These are phyloP conservation scores for Leptopilina clavipes DNA, from an alignment of 1,140 invertebrate genomes.

Conservation along the genomic window DNA sequence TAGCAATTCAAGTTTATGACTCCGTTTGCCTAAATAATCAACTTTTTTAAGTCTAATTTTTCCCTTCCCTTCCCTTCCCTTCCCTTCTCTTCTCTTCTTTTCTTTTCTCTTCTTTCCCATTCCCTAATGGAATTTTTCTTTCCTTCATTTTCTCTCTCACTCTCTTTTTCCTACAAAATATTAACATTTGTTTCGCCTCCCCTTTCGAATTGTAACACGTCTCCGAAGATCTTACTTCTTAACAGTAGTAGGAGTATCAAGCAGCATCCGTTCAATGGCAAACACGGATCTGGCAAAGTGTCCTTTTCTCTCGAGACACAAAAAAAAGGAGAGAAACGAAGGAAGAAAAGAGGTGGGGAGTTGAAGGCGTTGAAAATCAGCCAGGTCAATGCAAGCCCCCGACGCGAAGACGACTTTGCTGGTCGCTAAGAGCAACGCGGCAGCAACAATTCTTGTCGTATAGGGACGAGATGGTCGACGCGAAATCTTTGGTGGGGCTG, in stretches of 20 bases:
- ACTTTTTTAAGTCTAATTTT: no score
- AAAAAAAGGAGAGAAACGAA: not conserved
- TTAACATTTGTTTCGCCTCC: conserved; percentile 1
- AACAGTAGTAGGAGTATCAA: conserved; percentile 18
- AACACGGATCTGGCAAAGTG: conserved; percentile 14
- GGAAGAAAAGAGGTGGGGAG: conserved; percentile 28
- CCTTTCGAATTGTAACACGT: conserved; percentile 22
- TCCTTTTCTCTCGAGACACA: not conserved
- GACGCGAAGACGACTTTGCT: conserved; percentile 55
- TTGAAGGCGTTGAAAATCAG: conserved; percentile 44
- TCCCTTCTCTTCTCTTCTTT: not conserved
- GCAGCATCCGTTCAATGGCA: not conserved
- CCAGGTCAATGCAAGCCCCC: conserved; percentile 40
- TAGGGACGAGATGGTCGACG: conserved; percentile 50
- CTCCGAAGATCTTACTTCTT: not conserved
- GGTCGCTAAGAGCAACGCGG: conserved; percentile 71
- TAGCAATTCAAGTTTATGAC: no score
- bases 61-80: no score
- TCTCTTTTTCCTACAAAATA: not conserved
- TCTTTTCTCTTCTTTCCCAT: conserved; percentile 41
- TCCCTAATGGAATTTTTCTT: conserved; percentile 11
- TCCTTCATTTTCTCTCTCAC: conserved; percentile 11
- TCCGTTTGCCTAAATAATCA: no score
- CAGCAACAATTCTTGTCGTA: conserved; percentile 65
- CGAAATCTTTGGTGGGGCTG: conserved; percentile 49